These are phyloP conservation scores for Lepus timidus DNA, from an alignment of 2,113 vertebrate species.

Conservation along the genomic window DNA sequence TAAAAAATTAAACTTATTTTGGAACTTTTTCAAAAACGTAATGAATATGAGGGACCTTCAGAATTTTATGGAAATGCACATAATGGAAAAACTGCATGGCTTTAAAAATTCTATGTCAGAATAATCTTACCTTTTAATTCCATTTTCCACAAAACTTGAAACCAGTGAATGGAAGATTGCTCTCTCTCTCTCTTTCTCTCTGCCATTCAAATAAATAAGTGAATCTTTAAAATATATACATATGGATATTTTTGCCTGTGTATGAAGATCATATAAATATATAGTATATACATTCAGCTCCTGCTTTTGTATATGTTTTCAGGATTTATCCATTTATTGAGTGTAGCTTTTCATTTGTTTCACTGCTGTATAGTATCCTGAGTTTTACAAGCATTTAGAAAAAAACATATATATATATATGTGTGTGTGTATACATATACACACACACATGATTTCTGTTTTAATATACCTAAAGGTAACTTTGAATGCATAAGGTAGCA, in stretches of 20 bases:
- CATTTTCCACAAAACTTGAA: too few species aligned
- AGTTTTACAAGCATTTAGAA: neutral
- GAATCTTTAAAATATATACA: neutral
- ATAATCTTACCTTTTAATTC: too few species aligned
- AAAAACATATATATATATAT: neutral
- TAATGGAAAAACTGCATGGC: too few species aligned
- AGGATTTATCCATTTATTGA: neutral
- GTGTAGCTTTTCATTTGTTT: neutral
- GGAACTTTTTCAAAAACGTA: too few species aligned
- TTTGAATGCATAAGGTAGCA: neutral
- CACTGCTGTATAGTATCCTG: neutral
- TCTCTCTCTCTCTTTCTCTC: too few species aligned
- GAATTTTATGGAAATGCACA: too few species aligned
- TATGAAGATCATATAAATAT: neutral
- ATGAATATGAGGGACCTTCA: too few species aligned
- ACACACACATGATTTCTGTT: neutral
- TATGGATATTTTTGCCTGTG: neutral
- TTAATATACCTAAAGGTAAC: neutral
- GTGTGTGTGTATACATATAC: accelerated
- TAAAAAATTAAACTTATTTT: too few species aligned
- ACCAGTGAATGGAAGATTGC: too few species aligned
- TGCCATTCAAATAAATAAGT: too few species aligned
- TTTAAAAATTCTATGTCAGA: too few species aligned
- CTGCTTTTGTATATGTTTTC: neutral
- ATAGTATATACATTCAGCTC: neutral